Percentiles rank a stretch among this genome's conserved stretches.
Evolutionary conservation across 1,140 invertebrate genomes (phyloP).

Genomic region (Drosophila navojoa): DNA sequence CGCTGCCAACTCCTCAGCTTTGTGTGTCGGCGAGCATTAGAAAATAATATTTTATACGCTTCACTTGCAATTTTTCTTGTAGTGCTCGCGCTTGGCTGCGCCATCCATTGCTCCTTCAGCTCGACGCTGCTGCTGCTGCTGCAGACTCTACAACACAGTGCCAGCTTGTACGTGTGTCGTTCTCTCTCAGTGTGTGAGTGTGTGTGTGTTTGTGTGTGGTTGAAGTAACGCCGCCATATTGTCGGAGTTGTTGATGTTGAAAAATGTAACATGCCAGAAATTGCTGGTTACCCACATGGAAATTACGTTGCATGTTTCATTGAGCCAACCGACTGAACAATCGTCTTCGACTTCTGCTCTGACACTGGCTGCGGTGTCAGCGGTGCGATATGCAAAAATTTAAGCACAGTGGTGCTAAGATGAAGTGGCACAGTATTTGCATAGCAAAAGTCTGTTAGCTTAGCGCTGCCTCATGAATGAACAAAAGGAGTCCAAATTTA

Average conservation of each 20-base stretch:
- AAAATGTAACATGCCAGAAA: slow-evolving; percentile 82
- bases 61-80: slow-evolving; percentile 82
- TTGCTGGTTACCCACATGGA: slow-evolving; percentile 82
- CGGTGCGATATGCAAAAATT: slow-evolving; percentile 1
- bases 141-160: slow-evolving; percentile 11
- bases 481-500: too few relatives aligned
- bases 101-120: slow-evolving; percentile 12
- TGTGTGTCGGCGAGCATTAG: slow-evolving; percentile 69
- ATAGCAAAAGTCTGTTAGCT: too few relatives aligned
- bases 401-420: background rate
- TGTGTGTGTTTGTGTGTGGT: slow-evolving; percentile 24
- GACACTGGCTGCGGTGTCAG: background rate
- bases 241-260: slow-evolving; percentile 82
- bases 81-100: slow-evolving; percentile 70
- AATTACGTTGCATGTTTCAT: slow-evolving; percentile 81
- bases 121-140: background rate
- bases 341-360: slow-evolving; percentile 22
- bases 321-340: slow-evolving; percentile 36
- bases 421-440: too few relatives aligned
- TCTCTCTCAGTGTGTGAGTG: background rate
- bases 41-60: slow-evolving; percentile 83
- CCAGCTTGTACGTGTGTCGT: slow-evolving; percentile 11
- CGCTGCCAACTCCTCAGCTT: slow-evolving; percentile 14
- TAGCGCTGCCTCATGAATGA: too few relatives aligned
- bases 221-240: slow-evolving; percentile 64